These are phyloP conservation scores for Jordanella pulchra DNA, from an alignment of 2,797 vertebrate species.

Conservation along the genomic window DNA sequence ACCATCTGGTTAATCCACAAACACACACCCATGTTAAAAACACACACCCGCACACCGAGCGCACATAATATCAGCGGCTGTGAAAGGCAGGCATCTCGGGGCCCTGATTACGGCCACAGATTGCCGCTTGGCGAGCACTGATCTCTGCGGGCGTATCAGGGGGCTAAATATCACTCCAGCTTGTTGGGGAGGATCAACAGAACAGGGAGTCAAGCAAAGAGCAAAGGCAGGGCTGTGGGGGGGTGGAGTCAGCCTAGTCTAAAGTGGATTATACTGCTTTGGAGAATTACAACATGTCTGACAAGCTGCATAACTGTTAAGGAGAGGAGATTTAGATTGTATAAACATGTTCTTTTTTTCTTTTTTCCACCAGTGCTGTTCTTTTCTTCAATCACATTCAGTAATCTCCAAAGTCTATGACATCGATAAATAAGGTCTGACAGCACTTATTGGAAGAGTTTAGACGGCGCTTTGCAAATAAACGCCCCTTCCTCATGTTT, in stretches of 20 bases:
- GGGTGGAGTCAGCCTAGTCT: constrained; percentile 62
- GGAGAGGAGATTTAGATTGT: constrained; percentile 74
- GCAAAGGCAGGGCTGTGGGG: constrained; percentile 72
- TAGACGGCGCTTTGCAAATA: constrained; percentile 18
- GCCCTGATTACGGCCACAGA: constrained; percentile 90
- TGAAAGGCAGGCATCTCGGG: constrained; percentile 85
- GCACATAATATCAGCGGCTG: constrained; percentile 86
- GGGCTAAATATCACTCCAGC: constrained; percentile 80
- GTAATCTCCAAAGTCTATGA: constrained; percentile 68
- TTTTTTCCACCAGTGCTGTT: constrained; percentile 39
- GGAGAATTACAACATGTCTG: constrained; percentile 80
- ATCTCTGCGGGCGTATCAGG: constrained; percentile 80
- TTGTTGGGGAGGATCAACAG: constrained; percentile 75
- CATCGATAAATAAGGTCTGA: constrained; percentile 56
- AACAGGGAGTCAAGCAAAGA: constrained; percentile 70
- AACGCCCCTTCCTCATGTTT: not conserved
- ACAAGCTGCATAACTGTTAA: constrained; percentile 79
- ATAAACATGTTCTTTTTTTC: constrained; percentile 63
- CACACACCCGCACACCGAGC: constrained; percentile 58
- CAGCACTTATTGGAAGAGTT: constrained; percentile 60
- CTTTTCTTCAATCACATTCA: constrained; percentile 73
- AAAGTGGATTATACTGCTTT: constrained; percentile 81
- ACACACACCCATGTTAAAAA: constrained; percentile 54
- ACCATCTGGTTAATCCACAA: constrained; percentile 94
- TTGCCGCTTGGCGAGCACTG: constrained; percentile 88